phyloP scores from a whole-genome alignment of 53 echinoderm and acorn worm genomes.

The Temnopleurus reevesii region DNA sequence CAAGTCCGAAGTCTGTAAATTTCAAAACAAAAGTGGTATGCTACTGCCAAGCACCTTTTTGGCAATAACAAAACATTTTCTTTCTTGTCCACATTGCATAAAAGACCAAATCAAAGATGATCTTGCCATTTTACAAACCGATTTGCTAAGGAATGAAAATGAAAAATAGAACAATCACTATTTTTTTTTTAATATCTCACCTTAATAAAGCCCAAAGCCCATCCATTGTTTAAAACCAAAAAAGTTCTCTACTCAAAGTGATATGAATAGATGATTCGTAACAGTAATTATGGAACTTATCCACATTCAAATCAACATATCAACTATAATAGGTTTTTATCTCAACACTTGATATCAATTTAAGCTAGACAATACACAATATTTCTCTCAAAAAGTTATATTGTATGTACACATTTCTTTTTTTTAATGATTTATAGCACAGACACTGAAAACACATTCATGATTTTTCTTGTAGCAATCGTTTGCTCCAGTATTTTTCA shows the following conservation, averaged over 20 bases:
- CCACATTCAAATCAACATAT: slow-evolving; percentile 31
- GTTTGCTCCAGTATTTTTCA: neutral
- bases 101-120: neutral
- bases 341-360: slow-evolving; percentile 26
- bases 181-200: neutral
- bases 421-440: slow-evolving; percentile 57
- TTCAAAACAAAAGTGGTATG: slow-evolving; percentile 39
- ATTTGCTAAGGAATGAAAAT: neutral
- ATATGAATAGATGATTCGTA: slow-evolving; percentile 15
- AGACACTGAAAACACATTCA: slow-evolving; percentile 49
- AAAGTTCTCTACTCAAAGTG: neutral
- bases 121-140: slow-evolving; percentile 22
- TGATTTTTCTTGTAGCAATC: neutral
- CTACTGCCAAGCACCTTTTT: slow-evolving; percentile 24
- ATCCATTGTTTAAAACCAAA: neutral
- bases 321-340: neutral
- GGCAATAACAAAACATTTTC: neutral
- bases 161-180: slow-evolving; percentile 5
- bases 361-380: slow-evolving; percentile 47
- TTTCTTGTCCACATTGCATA: slow-evolving; percentile 37
- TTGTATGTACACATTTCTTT: slow-evolving; percentile 49
- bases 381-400: slow-evolving; percentile 32
- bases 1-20: slow-evolving; percentile 54
- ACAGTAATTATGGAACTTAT: slow-evolving; percentile 24
- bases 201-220: slow-evolving; percentile 8